Evolutionary conservation across 2,113 vertebrate genomes (phyloP).

Genomic region (Otocyon megalotis): DNA sequence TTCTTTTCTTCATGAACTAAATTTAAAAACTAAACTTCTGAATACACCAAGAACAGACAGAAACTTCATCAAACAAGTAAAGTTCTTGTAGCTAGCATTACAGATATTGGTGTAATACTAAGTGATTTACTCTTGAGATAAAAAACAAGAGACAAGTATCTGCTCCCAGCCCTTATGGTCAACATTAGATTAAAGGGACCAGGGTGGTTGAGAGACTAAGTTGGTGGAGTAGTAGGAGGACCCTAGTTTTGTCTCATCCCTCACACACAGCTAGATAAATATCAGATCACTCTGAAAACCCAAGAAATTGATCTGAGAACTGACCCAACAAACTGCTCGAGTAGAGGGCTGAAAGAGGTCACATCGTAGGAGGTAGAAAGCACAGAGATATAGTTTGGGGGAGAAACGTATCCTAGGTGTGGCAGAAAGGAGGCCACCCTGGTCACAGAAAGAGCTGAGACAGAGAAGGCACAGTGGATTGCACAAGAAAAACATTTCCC

Average conservation of each 20-base stretch:
- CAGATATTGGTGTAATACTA: background rate
- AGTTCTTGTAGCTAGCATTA: background rate
- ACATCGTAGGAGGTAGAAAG: background rate
- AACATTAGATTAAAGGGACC: too few relatives aligned
- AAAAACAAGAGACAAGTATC: background rate
- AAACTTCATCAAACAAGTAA: background rate
- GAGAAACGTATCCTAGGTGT: background rate
- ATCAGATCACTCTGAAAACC: background rate
- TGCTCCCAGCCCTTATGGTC: background rate
- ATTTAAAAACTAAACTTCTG: background rate
- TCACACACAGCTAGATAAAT: background rate
- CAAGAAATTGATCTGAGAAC: background rate
- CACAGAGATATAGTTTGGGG: background rate
- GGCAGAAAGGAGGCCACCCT: background rate
- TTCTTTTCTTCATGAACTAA: background rate
- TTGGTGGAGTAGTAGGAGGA: background rate
- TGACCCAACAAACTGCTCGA: background rate
- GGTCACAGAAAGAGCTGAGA: background rate
- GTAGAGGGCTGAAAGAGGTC: background rate
- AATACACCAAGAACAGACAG: background rate
- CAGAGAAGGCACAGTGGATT: background rate
- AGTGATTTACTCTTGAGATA: background rate
- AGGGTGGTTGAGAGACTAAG: background rate
- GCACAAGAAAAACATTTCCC: background rate
- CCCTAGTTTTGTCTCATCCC: background rate